Evolutionary conservation across 2,888 invertebrate species (phyloP).

Genomic region (Drosophila sordidula): DNA sequence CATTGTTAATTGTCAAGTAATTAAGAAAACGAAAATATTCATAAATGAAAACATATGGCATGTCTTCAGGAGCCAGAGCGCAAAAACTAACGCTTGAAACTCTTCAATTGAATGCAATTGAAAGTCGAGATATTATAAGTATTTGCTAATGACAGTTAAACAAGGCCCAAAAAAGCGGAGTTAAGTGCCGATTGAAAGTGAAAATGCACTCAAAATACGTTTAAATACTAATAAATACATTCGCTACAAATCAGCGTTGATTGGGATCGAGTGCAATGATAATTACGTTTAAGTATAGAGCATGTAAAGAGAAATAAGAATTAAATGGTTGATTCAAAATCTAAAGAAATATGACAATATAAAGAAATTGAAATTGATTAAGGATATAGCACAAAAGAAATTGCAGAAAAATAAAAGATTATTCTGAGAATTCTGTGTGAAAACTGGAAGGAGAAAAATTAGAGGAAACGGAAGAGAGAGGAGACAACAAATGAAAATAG

Average conservation of each 20-base stretch:
- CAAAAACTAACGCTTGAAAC: neutral
- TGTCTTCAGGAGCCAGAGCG: constrained; percentile 15
- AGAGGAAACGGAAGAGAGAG: too few species aligned
- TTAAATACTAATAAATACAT: neutral
- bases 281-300: neutral
- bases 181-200: constrained; percentile 20
- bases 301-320: too few species aligned
- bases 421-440: too few species aligned
- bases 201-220: constrained; percentile 16
- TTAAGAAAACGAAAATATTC: constrained; percentile 42
- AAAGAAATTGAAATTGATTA: neutral
- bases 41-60: constrained; percentile 32
- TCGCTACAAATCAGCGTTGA: constrained; percentile 1
- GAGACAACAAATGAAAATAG: too few species aligned
- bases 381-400: neutral
- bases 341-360: too few species aligned
- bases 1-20: constrained; percentile 68
- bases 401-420: too few species aligned
- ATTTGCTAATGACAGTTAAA: constrained; percentile 50
- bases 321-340: too few species aligned
- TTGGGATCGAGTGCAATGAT: neutral
- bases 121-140: constrained; percentile 39
- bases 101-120: constrained; percentile 28
- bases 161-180: constrained; percentile 13
- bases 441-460: too few species aligned